Conservation (phyloP, 1,140 invertebrate genomes). For the Eupristina koningsbergeri region DNA sequence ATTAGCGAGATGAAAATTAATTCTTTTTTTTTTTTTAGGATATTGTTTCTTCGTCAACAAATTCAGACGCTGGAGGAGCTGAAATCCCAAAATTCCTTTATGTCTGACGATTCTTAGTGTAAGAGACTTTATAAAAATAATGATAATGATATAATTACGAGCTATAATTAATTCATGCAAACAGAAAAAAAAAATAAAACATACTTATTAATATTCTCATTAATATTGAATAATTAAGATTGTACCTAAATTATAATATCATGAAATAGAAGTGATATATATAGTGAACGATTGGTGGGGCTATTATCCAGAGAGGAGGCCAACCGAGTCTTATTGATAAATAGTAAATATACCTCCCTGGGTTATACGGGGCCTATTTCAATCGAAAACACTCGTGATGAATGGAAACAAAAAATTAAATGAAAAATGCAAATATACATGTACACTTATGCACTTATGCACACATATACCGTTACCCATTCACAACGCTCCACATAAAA, state of each 20-base stretch:
- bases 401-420: constrained; percentile 42
- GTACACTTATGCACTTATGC: background rate
- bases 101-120: constrained; percentile 83
- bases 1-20: too few species aligned
- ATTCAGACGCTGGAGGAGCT: constrained; percentile 90
- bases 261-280: constrained; percentile 71
- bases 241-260: constrained; percentile 74
- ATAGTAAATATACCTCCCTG: constrained; percentile 68
- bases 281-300: constrained; percentile 64
- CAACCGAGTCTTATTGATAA: constrained; percentile 64
- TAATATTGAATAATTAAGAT: constrained; percentile 75
- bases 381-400: constrained; percentile 57
- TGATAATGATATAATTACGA: constrained; percentile 67
- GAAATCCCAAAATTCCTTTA: constrained; percentile 93
- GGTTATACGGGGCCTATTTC: constrained; percentile 68
- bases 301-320: constrained; percentile 66
- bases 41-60: constrained; percentile 92
- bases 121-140: constrained; percentile 72
- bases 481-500: background rate
- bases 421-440: constrained; percentile 31
- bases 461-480: too few species aligned
- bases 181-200: constrained; percentile 67
- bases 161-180: constrained; percentile 73
- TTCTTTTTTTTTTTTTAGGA: constrained; percentile 77
- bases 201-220: constrained; percentile 75